Percentiles rank a stretch among this genome's conserved stretches.
These are phyloP conservation scores for Nannoperca australis DNA, from an alignment of 2,797 vertebrate genomes.

Conservation along the genomic window DNA sequence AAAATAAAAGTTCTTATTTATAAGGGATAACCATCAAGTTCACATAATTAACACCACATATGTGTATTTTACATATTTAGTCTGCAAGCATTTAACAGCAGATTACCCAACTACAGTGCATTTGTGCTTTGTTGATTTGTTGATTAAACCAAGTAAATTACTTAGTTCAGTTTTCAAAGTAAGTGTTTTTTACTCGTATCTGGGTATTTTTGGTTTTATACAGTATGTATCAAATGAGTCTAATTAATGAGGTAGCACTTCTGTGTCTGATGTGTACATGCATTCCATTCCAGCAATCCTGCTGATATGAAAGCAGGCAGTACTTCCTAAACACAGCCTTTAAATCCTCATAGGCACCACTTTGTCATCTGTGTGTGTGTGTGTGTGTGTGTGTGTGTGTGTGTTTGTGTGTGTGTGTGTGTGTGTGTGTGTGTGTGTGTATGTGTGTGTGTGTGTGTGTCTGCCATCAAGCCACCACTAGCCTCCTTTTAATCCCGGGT, in stretches of 20 bases:
- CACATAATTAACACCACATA: not conserved
- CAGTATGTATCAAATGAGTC: not conserved
- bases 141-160: not conserved
- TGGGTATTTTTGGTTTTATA: not conserved
- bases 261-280: constrained; percentile 48
- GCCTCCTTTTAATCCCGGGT: constrained; percentile 75
- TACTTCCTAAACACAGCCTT: constrained; percentile 46
- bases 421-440: constrained; percentile 6
- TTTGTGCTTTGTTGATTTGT: not conserved
- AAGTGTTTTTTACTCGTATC: not conserved
- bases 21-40: not conserved
- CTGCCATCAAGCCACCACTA: constrained; percentile 56
- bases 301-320: constrained; percentile 64
- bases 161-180: not conserved
- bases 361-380: constrained; percentile 38
- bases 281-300: constrained; percentile 47
- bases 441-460: constrained; percentile 29
- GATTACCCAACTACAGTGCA: not conserved
- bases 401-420: constrained; percentile 28
- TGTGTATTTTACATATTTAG: not conserved
- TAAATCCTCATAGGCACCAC: constrained; percentile 52
- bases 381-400: constrained; percentile 7
- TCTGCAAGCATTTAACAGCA: not conserved
- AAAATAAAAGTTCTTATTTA: constrained; percentile 2
- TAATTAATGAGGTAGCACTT: constrained; percentile 41